These are phyloP conservation scores for Entelurus aequoreus DNA, from an alignment of 2,113 vertebrate genomes.

Conservation along the genomic window DNA sequence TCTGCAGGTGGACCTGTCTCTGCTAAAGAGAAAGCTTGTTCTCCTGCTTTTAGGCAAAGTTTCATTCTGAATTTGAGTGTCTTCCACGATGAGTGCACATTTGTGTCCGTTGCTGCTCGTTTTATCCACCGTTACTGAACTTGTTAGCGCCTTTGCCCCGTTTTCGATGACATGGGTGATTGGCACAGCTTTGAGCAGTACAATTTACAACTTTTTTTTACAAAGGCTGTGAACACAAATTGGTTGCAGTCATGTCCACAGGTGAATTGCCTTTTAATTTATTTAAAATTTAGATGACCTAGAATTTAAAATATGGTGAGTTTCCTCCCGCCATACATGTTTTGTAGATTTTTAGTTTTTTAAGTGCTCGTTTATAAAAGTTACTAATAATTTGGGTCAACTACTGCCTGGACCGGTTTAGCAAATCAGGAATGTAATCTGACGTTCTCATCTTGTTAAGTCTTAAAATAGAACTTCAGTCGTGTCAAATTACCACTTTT, in stretches of 20 bases:
- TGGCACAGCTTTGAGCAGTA: conserved; percentile 41
- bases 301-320: too few relatives aligned
- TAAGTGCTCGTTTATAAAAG: too few relatives aligned
- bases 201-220: conserved; percentile 57
- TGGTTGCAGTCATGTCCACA: conserved; percentile 63
- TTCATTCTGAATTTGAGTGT: neutral
- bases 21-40: neutral
- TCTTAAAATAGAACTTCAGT: too few relatives aligned
- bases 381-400: too few relatives aligned
- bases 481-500: too few relatives aligned
- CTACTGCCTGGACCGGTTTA: too few relatives aligned
- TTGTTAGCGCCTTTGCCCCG: conserved; percentile 60
- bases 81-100: conserved; percentile 43
- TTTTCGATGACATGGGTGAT: conserved; percentile 45
- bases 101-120: conserved; percentile 24
- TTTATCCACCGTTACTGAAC: conserved; percentile 2
- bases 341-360: too few relatives aligned
- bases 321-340: too few relatives aligned
- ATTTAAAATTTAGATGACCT: too few relatives aligned
- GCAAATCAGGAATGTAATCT: too few relatives aligned
- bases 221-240: conserved; percentile 56
- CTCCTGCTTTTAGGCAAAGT: fast-evolving
- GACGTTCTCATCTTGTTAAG: too few relatives aligned
- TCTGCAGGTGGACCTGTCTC: conserved; percentile 23
- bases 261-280: conserved; percentile 41